Percentiles rank a stretch among this genome's conserved stretches.
phyloP scores from a whole-genome alignment of 2,888 invertebrate species.

The Hedychridium roseum region DNA sequence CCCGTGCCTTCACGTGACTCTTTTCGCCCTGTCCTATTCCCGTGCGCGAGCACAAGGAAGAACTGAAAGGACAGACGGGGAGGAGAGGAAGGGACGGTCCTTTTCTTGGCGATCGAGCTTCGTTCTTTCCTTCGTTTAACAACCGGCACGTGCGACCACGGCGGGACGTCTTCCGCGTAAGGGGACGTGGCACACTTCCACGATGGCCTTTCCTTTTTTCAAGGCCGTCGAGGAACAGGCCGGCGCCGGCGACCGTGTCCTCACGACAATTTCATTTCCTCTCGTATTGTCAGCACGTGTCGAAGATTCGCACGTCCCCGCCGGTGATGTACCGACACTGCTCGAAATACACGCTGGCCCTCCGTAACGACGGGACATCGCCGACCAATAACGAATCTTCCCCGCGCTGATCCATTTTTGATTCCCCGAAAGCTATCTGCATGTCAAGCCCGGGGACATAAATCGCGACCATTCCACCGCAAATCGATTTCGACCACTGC shows the following conservation, averaged over 20 bases:
- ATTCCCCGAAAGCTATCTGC: no score
- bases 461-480: no score
- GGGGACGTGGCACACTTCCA: conserved; percentile 36
- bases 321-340: no score
- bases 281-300: conserved; percentile 39
- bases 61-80: no score
- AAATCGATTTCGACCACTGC: no score
- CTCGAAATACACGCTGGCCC: neutral
- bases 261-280: conserved; percentile 43
- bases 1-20: neutral
- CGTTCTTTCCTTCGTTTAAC: conserved; percentile 12
- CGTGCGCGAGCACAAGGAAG: no score
- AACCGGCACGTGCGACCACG: conserved; percentile 31
- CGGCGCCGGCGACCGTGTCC: conserved; percentile 17
- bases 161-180: conserved; percentile 27
- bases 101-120: conserved; percentile 1
- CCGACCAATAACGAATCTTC: neutral
- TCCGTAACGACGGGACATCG: neutral
- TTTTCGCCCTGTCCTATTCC: neutral
- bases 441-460: no score
- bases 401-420: no score
- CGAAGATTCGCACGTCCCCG: conserved; percentile 23
- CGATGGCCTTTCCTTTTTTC: conserved; percentile 18
- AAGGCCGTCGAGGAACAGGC: conserved; percentile 11
- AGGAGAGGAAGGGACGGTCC: no score